These are phyloP conservation scores for Eurois occulta DNA, from an alignment of 2,888 invertebrate genomes.

Conservation along the genomic window DNA sequence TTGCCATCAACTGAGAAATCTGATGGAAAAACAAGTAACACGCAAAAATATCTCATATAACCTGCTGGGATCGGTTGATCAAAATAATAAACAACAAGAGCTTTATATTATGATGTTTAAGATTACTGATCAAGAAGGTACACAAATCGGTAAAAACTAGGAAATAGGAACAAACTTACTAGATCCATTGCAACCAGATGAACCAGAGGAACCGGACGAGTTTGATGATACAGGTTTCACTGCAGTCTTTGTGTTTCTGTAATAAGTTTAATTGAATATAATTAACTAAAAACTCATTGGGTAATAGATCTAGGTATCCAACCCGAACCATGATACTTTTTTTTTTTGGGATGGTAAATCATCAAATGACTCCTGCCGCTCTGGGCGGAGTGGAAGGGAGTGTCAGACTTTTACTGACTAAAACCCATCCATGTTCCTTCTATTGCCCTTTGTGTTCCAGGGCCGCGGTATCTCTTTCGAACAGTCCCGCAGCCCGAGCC, in stretches of 20 bases:
- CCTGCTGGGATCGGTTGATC: background rate
- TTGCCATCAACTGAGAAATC: background rate
- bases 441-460: too few species aligned
- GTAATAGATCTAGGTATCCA: too few species aligned
- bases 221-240: constrained; percentile 87
- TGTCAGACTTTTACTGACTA: too few species aligned
- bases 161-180: constrained; percentile 72
- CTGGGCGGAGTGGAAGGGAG: too few species aligned
- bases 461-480: too few species aligned
- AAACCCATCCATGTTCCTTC: too few species aligned
- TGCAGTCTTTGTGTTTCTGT: constrained; percentile 82
- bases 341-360: too few species aligned
- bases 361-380: too few species aligned
- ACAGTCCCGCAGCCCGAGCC: background rate
- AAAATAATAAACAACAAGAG: background rate
- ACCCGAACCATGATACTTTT: background rate
- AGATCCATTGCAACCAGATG: constrained; percentile 86
- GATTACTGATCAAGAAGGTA: background rate
- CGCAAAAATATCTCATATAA: background rate
- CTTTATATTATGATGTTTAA: background rate
- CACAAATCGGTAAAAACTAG: background rate
- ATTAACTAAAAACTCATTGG: background rate
- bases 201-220: constrained; percentile 86
- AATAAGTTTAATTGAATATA: background rate
- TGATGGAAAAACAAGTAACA: background rate